These are phyloP conservation scores for Drosophila pseudotalamancana DNA, from an alignment of 2,888 invertebrate genomes.

Conservation along the genomic window DNA sequence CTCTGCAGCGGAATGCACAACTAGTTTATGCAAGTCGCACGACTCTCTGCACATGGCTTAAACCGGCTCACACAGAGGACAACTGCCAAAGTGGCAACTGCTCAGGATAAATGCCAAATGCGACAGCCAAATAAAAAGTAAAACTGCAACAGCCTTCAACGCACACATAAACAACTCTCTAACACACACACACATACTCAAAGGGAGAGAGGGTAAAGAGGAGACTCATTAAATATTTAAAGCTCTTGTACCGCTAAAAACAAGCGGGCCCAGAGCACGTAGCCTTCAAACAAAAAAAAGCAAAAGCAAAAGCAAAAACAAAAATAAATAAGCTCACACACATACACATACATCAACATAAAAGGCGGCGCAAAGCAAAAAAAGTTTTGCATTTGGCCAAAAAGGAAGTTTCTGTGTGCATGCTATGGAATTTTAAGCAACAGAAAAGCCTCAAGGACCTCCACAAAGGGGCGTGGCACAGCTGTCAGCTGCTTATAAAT, in stretches of 20 bases:
- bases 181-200: not conserved
- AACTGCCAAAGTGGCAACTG: slow-evolving; percentile 42
- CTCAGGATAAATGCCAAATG: slow-evolving; percentile 45
- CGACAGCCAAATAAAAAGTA: slow-evolving; percentile 26
- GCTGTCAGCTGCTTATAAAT: slow-evolving; percentile 58
- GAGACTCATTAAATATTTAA: slow-evolving; percentile 67
- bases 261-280: slow-evolving; percentile 35
- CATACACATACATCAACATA: slow-evolving; percentile 6
- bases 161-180: slow-evolving; percentile 15
- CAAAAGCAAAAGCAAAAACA: slow-evolving; percentile 15
- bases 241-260: slow-evolving; percentile 49
- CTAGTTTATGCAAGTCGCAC: slow-evolving; percentile 19
- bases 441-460: slow-evolving; percentile 52
- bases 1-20: slow-evolving; percentile 9
- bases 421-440: slow-evolving; percentile 50
- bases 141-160: slow-evolving; percentile 56
- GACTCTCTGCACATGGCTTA: not conserved
- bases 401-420: slow-evolving; percentile 51
- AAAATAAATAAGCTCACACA: slow-evolving; percentile 26
- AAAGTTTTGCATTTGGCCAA: slow-evolving; percentile 51
- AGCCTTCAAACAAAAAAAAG: slow-evolving; percentile 12
- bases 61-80: slow-evolving; percentile 25
- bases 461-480: slow-evolving; percentile 35
- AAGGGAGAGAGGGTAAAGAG: not conserved
- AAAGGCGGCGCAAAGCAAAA: slow-evolving; percentile 29